Evolutionary conservation across 2,797 vertebrate species (phyloP), one percentile per base, ranked within the genome.

Genomic region (Mareca strepera): DNA sequence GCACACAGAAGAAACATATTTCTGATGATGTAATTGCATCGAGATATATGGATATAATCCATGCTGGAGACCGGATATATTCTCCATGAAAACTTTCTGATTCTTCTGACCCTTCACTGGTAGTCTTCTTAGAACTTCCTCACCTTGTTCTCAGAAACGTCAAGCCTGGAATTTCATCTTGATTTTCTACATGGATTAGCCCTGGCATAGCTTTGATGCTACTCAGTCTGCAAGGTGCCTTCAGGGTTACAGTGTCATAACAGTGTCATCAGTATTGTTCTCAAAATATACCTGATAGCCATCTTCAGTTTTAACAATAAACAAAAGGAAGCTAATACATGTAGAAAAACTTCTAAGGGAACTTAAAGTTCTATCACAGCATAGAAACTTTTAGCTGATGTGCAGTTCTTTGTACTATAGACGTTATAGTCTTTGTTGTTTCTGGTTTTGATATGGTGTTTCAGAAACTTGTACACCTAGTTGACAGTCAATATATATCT

Each of bases 151-250:
- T 94, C 41, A 82, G 62, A 94, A 93, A 87, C 72, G 64, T 73
- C 82, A 58, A 82, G 69, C 1, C 1, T 82, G 56, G 58, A 82
- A 78, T 96, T 96, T 86, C 18, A 62, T 87, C 92, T 94, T 79
- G 43, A 82, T 94, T 96, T 95, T 86, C 70, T 92, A 95, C 95
- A 87, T 96, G 92, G 59, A 95, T 95, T 97, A 86, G 72, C 70
- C 31, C 58, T 92, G 81, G 92, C 91, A 35, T 72, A 83, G 78
- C 67, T 3, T 14, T 10, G 15, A 22, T 91, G 84, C 63, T 91
- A 7, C 74, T 88, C 25, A 59, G 43, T 53, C 46, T 84, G 91
- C 90, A 95, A 92, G 69, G 82, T 93, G 59, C 62, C 82, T 96
- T 96, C 85, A 94, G 81, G 82, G 92, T 82, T 86, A 75, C 31